Evolutionary conservation across 2,888 invertebrate genomes (phyloP).

Genomic region (Scaptomyza cyrtandrae): DNA sequence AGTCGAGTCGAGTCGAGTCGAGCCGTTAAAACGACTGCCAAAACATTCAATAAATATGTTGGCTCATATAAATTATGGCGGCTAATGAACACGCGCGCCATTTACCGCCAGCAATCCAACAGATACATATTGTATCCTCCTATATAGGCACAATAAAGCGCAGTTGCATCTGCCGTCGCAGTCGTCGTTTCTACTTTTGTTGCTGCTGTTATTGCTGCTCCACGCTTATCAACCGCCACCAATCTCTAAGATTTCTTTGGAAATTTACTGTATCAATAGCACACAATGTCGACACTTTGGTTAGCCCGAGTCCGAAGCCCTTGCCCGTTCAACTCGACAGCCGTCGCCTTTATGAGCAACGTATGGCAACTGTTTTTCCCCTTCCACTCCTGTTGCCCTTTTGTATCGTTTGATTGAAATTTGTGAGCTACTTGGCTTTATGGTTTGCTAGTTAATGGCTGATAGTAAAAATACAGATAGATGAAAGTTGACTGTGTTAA

Average conservation of each 20-base stretch:
- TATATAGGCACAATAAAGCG: constrained; percentile 59
- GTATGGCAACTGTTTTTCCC: constrained; percentile 24
- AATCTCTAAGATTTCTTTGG: constrained; percentile 76
- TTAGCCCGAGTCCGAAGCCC: constrained; percentile 15
- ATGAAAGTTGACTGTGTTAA: constrained; percentile 12
- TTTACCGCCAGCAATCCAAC: constrained; percentile 48
- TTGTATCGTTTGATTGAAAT: constrained; percentile 65
- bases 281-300: constrained; percentile 69
- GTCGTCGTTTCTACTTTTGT: background rate
- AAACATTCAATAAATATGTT: constrained; percentile 80
- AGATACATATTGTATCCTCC: constrained; percentile 34
- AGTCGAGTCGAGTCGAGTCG: constrained; percentile 19
- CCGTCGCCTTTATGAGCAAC: constrained; percentile 38
- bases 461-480: constrained; percentile 8
- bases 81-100: constrained; percentile 75
- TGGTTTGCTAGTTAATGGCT: constrained; percentile 69
- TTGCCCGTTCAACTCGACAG: constrained; percentile 18
- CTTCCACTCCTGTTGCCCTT: constrained; percentile 1
- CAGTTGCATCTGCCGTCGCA: constrained; percentile 64
- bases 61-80: constrained; percentile 79
- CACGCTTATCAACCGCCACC: constrained; percentile 74
- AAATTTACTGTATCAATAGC: constrained; percentile 78
- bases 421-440: constrained; percentile 77
- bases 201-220: constrained; percentile 37
- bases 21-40: constrained; percentile 77